phyloP scores from a whole-genome alignment of 2,113 vertebrate species.

The Chitala chitala region DNA sequence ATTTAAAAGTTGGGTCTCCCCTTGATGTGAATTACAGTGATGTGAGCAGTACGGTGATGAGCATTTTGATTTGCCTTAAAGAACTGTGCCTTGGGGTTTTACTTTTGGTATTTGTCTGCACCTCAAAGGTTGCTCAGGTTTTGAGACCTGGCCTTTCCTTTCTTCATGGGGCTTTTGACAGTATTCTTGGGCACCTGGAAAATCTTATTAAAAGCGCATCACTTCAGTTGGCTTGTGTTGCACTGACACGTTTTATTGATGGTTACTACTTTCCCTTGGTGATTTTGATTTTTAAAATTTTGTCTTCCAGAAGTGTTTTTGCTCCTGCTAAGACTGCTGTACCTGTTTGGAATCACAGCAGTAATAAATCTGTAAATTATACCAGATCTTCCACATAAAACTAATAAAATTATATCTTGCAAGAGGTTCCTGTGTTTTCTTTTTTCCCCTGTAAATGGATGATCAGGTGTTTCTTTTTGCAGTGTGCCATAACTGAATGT shows the following conservation, averaged over 20 bases:
- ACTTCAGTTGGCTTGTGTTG: not conserved
- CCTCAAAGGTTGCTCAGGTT: not conserved
- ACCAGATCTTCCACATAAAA: slow-evolving; percentile 8
- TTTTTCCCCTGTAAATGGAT: not conserved
- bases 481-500: too few species aligned
- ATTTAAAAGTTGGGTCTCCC: too few species aligned
- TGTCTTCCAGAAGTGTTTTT: not conserved
- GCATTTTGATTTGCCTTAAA: too few species aligned
- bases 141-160: not conserved
- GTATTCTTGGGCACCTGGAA: not conserved
- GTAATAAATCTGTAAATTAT: not conserved
- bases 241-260: not conserved
- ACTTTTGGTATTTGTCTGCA: not conserved
- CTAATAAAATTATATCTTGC: not conserved
- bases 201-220: too few species aligned
- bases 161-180: not conserved
- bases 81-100: slow-evolving; percentile 3
- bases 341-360: not conserved
- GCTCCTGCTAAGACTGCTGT: not conserved
- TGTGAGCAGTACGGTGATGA: too few species aligned
- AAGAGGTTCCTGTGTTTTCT: not conserved
- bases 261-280: not conserved
- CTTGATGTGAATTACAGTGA: too few species aligned
- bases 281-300: slow-evolving; percentile 2
- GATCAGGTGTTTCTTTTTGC: not conserved